A percentile compares a stretch with the other conserved stretches of the same genome.
These are phyloP conservation scores for Phalera bucephala DNA, from an alignment of 2,888 invertebrate genomes.

Conservation along the genomic window DNA sequence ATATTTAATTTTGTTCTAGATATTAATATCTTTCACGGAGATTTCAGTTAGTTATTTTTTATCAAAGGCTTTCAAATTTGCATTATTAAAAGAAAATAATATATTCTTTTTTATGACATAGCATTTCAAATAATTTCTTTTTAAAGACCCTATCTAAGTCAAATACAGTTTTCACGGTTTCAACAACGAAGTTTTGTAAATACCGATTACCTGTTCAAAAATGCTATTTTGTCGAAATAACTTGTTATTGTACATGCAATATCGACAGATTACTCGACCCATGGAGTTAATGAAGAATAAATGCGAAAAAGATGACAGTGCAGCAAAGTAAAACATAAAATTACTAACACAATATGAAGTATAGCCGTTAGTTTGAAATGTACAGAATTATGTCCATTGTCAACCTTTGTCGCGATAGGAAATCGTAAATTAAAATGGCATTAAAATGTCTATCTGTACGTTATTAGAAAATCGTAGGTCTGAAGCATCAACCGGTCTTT, in stretches of 20 bases:
- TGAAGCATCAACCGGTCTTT: slow-evolving; percentile 5
- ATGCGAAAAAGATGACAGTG: slow-evolving; percentile 32
- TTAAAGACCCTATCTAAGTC: too few relatives aligned
- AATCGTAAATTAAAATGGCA: slow-evolving; percentile 32
- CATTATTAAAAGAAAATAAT: too few relatives aligned
- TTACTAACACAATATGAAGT: slow-evolving; percentile 19
- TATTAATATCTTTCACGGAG: too few relatives aligned
- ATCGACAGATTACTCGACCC: slow-evolving; percentile 2
- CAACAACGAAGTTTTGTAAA: too few relatives aligned
- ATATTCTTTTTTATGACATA: too few relatives aligned
- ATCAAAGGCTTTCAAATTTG: too few relatives aligned
- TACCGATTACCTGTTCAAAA: too few relatives aligned
- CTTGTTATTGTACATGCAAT: background rate
- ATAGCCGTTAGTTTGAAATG: slow-evolving; percentile 18
- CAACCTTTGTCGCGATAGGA: slow-evolving; percentile 35
- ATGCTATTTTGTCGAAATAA: too few relatives aligned
- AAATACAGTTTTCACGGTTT: too few relatives aligned
- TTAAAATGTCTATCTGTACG: slow-evolving; percentile 19
- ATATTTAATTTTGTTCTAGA: too few relatives aligned
- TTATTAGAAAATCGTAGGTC: slow-evolving; percentile 17
- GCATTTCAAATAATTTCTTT: too few relatives aligned
- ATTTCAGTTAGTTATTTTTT: too few relatives aligned
- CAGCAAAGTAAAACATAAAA: slow-evolving; percentile 13
- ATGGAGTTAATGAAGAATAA: slow-evolving; percentile 23
- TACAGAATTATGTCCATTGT: slow-evolving; percentile 30